Base-by-base conservation (phyloP, 2,797 vertebrate genomes). In the Mus spretus region DNA sequence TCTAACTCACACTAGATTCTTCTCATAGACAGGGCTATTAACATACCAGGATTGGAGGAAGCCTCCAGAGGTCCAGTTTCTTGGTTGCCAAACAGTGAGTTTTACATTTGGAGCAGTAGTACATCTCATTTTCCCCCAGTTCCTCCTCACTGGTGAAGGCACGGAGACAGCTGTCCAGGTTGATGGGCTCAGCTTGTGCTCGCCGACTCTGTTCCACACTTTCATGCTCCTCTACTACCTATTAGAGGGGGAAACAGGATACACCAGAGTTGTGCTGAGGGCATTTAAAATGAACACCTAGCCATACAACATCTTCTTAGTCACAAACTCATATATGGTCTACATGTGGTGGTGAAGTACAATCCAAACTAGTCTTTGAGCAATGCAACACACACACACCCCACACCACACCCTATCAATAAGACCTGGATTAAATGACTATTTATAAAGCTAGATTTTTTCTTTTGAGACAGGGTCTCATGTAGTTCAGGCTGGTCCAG, bases 61-160 rank as follows among this genome's bases (percentile, higher is more conserved):
- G 99, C 93, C 99, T 99, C 99, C 99, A 99, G 63, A 99, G 99
- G 98, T 99, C 99, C 98, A 99, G 99, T 96, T 99, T 99, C 98
- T 99, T 99, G 92, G 99, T 99, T 98, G 99, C 99, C 97, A 99
- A 97, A 67, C 99, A 99, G 96, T 99, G 99, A 11, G 99, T 99
- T 98, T 99, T 99, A 98, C 99, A 99, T 98, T 99, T 99, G 97
- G 99, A 99, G 98, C 99, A 99, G 98, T 99, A 99, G 98, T 99
- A 99, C 98, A 99, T 99, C 97, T 99, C 99, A 26, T 99, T 99
- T 96, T 99, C 99, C 0, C 99, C 99, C 72, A 99, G 98, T 92
- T 99, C 99, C 89, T 99, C 99, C 98, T 99, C 99, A 0, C 98
- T 99, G 97, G 99, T 99, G 98, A 99, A 99, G 96, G 99, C 99